Evolutionary conservation across 1,140 invertebrate genomes (phyloP), one percentile per base, ranked within the genome.

Genomic region (Cyphomyrmex costatus): DNA sequence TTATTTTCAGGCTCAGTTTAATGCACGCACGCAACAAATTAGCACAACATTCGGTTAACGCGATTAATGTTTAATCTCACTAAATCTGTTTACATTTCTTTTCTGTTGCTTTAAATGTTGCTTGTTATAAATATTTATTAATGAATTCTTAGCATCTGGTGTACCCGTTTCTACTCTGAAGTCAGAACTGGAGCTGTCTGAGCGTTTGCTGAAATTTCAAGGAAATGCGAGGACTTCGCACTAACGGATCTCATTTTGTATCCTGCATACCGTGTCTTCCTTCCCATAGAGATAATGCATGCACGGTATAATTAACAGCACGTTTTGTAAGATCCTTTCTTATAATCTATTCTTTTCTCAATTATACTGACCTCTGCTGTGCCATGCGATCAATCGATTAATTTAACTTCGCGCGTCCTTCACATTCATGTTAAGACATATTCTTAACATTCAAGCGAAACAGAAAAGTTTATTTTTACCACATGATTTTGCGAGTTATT

Each of bases 201-300:
- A 89, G 90, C 49, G 66, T 58, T 86, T 91, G 82, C 77, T 74
- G 86, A 91, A 86, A 89, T 89, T 78, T 85, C 79, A 85, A 92
- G 76, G 65, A 49, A 90, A 85, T 83, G 89, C 92, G 92, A 91
- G 89, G 90, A 91, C 79, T 91, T 90, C 60, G 90, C 86, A 91
- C 90, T 90, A 82, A 91, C 88, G 92, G 92, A 92, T 87, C 77
- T 90, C 85, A 92, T 89, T 90, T 66, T 85, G 79, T 90, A 87
- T 86, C 88, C 89, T 79, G 89, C 90, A 89, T 90, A 65, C 46
- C 60, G 89, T 80, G 91, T 93, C 92, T 93, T 93, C 91, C 91
- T 90, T 80, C 80, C 65, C 56, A 58, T 91, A 92, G 89, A 88
- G 78, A 70, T 93, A 92, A 88, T 92, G 89, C 92, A 93, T 92